Base-by-base conservation (phyloP, 2,888 invertebrate genomes). In the Andricus curvator region DNA sequence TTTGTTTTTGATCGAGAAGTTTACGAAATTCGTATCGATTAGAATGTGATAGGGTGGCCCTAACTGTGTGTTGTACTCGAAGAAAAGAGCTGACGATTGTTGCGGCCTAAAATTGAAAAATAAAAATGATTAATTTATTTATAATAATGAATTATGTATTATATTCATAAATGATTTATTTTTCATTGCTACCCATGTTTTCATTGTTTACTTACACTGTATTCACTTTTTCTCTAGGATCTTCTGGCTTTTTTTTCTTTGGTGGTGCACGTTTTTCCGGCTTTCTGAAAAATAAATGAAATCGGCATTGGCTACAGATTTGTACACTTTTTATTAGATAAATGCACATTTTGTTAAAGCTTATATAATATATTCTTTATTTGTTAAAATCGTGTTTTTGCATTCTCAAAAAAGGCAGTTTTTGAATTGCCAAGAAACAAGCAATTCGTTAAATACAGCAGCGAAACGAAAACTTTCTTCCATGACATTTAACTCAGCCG, bases 31-130 rank as follows among this genome's bases (percentile, higher is more conserved):
- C 3, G 99, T 99, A 91, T 99, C 99, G 6, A 99, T 92, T 22
- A 99, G 94, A 64, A 99, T 96, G 90, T 99, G 99, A 92, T 98
- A 99, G 0, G 99, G 99, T 1, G 99, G 99, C 0, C 99, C 99
- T 22, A 99, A 94, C 91, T 99, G 99, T 0, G 97, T 99, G 93
- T 99, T 99, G 93, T 99, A 99, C 91, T 98, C 96, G 90, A 99
- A 99, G 93, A 99, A 99, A 86, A 99, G 93, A 0, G 99, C 99
- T 0, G 99, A 98, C 79, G 99, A 97, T 41, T 94, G 94, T 93
- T 98, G 97, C 13, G 98, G 96, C 17, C 94, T 94, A 80, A 56
- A 92, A 91, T 81, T 66, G 70, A 76, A 33, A 82, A 13, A 65
- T 20, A 67, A 77, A 41, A 66, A 70, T n/a, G 64, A 66, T 51